A percentile compares a stretch with the other conserved stretches of the same genome.
Conservation (phyloP, 2,113 vertebrate species). For the Naja naja region DNA sequence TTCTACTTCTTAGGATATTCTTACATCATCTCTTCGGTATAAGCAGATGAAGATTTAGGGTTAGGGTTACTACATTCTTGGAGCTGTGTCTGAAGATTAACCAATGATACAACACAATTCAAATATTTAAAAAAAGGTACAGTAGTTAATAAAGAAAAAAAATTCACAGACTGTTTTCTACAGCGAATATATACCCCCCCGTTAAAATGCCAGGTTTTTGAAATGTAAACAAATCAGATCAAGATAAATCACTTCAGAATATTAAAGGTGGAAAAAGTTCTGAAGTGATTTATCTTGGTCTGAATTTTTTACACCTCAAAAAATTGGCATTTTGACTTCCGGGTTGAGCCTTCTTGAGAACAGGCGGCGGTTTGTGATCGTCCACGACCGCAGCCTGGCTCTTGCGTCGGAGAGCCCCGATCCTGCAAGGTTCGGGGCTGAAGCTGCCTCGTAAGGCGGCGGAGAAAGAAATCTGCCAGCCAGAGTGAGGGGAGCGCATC, state of each 20-base stretch:
- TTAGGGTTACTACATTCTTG: too few species aligned
- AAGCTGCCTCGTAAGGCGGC: too few species aligned
- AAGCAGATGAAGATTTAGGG: not conserved
- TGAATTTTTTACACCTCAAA: not conserved
- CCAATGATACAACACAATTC: not conserved
- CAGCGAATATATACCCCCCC: not conserved
- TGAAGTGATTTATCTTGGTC: not conserved
- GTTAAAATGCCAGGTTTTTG: not conserved
- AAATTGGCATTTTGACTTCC: too few species aligned
- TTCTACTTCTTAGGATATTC: not conserved
- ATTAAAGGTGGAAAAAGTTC: not conserved
- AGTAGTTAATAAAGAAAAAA: not conserved
- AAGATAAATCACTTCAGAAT: not conserved
- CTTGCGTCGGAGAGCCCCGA: too few species aligned
- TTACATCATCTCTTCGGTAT: not conserved
- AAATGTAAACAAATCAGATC: not conserved
- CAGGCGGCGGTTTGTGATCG: too few species aligned
- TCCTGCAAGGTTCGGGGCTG: too few species aligned
- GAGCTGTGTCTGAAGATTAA: not conserved
- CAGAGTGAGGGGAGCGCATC: too few species aligned
- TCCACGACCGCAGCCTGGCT: too few species aligned
- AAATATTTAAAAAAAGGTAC: not conserved
- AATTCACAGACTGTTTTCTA: not conserved
- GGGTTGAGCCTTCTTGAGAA: too few species aligned
- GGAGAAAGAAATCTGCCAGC: too few species aligned